Percentiles rank a stretch among this genome's conserved stretches.
phyloP scores from a whole-genome alignment of 2,797 vertebrate genomes.

The Miichthys miiuy region DNA sequence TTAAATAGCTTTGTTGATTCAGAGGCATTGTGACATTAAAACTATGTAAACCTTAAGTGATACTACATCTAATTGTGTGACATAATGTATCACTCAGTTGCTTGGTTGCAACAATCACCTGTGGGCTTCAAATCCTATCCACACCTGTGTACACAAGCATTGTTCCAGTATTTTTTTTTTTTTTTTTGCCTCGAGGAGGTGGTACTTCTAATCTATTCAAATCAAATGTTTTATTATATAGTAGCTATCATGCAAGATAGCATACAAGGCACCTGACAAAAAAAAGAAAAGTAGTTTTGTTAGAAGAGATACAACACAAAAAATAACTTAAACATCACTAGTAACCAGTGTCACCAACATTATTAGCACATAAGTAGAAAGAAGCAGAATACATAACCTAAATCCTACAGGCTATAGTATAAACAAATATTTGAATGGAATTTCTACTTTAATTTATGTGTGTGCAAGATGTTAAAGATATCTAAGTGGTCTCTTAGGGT shows the following conservation, averaged over 20 bases:
- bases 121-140: conserved; percentile 33
- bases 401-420: background rate
- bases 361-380: background rate
- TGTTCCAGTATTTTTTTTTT: conserved; percentile 26
- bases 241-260: conserved; percentile 24
- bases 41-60: conserved; percentile 7
- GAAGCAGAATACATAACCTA: background rate
- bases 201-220: conserved; percentile 57
- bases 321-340: background rate
- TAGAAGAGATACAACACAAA: background rate
- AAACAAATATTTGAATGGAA: background rate
- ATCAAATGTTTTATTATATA: conserved; percentile 37
- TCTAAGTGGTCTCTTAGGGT: background rate
- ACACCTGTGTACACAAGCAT: conserved; percentile 58
- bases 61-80: conserved; percentile 7
- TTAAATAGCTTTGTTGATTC: background rate
- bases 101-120: conserved; percentile 38
- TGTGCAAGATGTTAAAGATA: background rate
- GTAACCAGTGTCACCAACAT: background rate
- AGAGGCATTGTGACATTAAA: background rate
- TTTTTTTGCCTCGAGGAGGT: conserved; percentile 41
- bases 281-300: background rate
- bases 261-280: conserved; percentile 2
- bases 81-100: conserved; percentile 38
- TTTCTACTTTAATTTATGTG: conserved; percentile 9